Conservation (phyloP, 2,888 invertebrate genomes). For the Timema podura region DNA sequence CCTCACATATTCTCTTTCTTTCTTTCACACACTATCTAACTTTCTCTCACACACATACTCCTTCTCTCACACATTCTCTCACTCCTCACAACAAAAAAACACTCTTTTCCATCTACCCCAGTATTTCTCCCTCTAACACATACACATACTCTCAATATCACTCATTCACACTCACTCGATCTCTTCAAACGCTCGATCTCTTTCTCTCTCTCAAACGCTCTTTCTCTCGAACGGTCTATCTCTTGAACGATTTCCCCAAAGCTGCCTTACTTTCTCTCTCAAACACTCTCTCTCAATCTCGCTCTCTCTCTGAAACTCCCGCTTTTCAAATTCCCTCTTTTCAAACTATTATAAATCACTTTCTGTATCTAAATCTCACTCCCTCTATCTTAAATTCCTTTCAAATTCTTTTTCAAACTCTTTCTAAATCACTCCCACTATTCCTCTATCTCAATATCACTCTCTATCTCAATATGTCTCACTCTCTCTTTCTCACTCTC, state of each 20-base stretch:
- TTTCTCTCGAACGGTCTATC: too few relatives aligned
- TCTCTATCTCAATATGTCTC: not conserved
- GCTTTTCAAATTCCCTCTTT: not conserved
- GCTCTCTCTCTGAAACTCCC: not conserved
- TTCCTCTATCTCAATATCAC: not conserved
- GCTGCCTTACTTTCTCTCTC: not conserved
- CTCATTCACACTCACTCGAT: too few relatives aligned
- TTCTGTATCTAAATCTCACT: not conserved
- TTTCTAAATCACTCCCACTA: not conserved
- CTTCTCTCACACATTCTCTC: not conserved
- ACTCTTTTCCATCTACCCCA: not conserved
- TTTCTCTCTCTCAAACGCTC: too few relatives aligned
- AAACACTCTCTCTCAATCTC: too few relatives aligned
- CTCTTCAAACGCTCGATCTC: too few relatives aligned
- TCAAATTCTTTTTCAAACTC: not conserved
- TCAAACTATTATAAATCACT: not conserved
- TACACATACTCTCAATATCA: too few relatives aligned
- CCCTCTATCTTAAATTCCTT: not conserved
- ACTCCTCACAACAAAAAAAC: not conserved
- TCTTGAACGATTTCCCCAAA: not conserved
- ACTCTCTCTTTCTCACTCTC: not conserved
- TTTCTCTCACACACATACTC: too few relatives aligned
- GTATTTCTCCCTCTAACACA: not conserved
- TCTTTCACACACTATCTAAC: too few relatives aligned
- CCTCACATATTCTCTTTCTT: too few relatives aligned